Evolutionary conservation across 2,888 invertebrate genomes (phyloP), one percentile per base, ranked within the genome.

Genomic region (Allolobophora icterica): DNA sequence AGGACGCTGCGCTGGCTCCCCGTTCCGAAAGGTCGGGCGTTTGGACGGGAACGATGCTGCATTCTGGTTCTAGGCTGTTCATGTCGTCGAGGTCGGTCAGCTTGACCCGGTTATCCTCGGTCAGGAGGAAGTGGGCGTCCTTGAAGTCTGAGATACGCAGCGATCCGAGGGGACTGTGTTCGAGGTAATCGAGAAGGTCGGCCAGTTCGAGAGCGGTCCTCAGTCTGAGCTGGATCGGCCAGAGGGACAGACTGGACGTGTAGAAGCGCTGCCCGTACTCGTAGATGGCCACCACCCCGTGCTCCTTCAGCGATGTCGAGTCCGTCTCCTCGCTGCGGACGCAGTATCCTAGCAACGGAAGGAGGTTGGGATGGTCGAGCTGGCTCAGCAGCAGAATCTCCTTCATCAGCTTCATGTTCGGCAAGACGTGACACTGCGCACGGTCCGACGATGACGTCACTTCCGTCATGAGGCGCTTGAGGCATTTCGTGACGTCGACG

Each of bases 361-460:
- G 93, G 30, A 95, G 93, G 87, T 94, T 94, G n/a, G 93, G 94
- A 91, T 94, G 94, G 83, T 93, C 91, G 8, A 95, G 92, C 92
- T 95, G 94, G 91, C 94, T 93, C 84, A 94, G 92, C 34, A 95
- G 90, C 35, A 95, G 92, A 87, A 95, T 94, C 91, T 95, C 95
- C 92, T 95, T 95, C 95, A 95, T 95, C 34, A 95, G 92, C 91
- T 94, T 94, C 93, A 94, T 94, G 30, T 94, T 94, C 15, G 95
- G 93, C 35, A 93, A 93, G 0, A 93, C 93, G 91, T 94, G 94
- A 90, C 95, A 95, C 45, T 93, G 91, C 42, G 33, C 38, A 1
- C 89, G 33, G 89, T 89, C 52, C 13, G 45, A 38, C n/a, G 38
- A 38, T 42, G 42, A 35, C 42, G 38, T 33, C 52, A 89, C 38